phyloP scores from a whole-genome alignment of 2,888 invertebrate genomes.

The Eumacrocentrus americanus region DNA sequence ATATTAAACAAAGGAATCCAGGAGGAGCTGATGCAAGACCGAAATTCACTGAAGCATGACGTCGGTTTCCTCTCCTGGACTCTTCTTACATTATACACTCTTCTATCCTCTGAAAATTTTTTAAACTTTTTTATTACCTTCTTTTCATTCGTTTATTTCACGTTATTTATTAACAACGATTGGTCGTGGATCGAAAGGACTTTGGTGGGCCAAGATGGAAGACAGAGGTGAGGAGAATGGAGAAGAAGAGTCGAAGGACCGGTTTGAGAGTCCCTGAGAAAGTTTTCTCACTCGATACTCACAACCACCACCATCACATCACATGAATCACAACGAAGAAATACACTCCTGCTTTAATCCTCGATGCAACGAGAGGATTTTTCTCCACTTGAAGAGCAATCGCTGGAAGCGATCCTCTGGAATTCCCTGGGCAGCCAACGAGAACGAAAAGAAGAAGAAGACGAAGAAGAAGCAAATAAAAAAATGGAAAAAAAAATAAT shows the following conservation, averaged over 20 bases:
- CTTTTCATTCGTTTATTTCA: background rate
- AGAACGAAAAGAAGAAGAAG: too few species aligned
- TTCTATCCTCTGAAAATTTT: background rate
- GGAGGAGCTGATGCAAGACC: conserved; percentile 55
- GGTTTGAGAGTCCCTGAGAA: background rate
- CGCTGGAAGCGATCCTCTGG: too few species aligned
- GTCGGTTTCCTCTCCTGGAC: conserved; percentile 22
- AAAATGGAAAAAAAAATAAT: conserved; percentile 9
- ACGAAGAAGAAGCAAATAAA: conserved; percentile 1
- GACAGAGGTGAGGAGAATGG: background rate
- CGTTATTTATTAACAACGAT: background rate
- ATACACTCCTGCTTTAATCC: too few species aligned
- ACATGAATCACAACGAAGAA: background rate
- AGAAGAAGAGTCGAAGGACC: conserved; percentile 5
- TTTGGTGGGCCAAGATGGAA: too few species aligned
- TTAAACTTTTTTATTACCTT: conserved; percentile 2
- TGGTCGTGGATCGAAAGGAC: background rate
- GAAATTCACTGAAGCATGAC: conserved; percentile 53
- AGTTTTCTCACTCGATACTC: background rate
- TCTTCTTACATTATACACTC: background rate
- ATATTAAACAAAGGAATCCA: conserved; percentile 56
- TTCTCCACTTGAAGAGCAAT: too few species aligned
- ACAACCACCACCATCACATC: background rate
- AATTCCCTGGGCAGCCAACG: too few species aligned
- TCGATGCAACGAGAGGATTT: too few species aligned